Conservation (phyloP, 2,888 invertebrate species). For the Cephus runcator region DNA sequence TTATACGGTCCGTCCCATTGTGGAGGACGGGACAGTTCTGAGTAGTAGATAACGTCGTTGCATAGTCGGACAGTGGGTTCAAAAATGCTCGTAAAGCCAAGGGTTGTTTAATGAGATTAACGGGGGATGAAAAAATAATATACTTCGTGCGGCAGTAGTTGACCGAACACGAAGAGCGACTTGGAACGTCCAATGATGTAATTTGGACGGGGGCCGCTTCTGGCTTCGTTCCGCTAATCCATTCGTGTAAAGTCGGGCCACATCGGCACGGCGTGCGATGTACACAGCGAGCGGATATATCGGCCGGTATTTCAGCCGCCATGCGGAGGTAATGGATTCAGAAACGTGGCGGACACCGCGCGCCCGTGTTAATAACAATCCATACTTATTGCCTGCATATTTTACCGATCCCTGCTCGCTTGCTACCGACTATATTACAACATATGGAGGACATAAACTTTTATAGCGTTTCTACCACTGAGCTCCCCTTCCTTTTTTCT, state of each 20-base stretch:
- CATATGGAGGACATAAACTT: slow-evolving; percentile 67
- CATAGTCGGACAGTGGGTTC: neutral
- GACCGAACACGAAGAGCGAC: neutral
- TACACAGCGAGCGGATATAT: slow-evolving; percentile 63
- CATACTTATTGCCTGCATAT: slow-evolving; percentile 67
- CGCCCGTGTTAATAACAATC: slow-evolving; percentile 67
- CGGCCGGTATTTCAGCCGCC: slow-evolving; percentile 66
- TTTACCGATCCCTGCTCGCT: slow-evolving; percentile 64
- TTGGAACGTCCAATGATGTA: neutral
- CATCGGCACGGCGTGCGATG: slow-evolving; percentile 38
- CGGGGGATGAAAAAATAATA: neutral
- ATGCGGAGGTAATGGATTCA: slow-evolving; percentile 67
- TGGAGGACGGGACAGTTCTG: neutral
- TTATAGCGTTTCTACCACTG: slow-evolving; percentile 63
- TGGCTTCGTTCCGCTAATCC: slow-evolving; percentile 51
- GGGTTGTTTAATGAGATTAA: neutral
- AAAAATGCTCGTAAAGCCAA: neutral
- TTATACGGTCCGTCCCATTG: neutral
- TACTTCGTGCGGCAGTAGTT: neutral
- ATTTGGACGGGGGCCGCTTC: neutral
- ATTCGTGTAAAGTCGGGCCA: slow-evolving; percentile 44
- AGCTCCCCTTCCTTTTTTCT: slow-evolving; percentile 35
- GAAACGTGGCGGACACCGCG: slow-evolving; percentile 65
- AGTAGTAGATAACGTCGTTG: neutral
- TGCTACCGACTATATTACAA: slow-evolving; percentile 64